Evolutionary conservation across 2,888 invertebrate genomes (phyloP).

Genomic region (Celastrina argiolus): DNA sequence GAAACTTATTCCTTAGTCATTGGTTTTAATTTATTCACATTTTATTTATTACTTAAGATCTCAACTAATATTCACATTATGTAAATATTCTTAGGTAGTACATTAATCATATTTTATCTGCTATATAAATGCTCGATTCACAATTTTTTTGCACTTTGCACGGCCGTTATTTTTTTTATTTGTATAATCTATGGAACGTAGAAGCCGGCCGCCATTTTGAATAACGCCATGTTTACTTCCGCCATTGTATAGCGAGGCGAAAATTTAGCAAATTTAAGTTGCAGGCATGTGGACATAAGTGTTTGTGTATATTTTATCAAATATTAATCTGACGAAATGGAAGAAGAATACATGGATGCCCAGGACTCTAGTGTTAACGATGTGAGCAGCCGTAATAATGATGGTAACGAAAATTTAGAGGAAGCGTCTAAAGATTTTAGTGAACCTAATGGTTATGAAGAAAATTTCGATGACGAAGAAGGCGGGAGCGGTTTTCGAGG

Average conservation of each 20-base stretch:
- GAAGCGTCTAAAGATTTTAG: conserved; percentile 60
- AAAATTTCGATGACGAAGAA: conserved; percentile 64
- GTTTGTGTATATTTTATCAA: conserved; percentile 39
- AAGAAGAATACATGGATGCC: conserved; percentile 64
- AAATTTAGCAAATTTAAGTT: conserved; percentile 39
- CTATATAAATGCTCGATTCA: too few relatives aligned
- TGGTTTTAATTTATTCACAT: too few relatives aligned
- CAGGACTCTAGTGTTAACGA: conserved; percentile 55
- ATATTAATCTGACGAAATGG: conserved; percentile 48
- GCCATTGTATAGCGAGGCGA: conserved; percentile 40
- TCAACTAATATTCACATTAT: too few relatives aligned
- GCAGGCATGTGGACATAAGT: conserved; percentile 58
- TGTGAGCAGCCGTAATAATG: conserved; percentile 42
- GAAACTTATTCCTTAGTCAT: too few relatives aligned
- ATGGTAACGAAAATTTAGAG: conserved; percentile 41
- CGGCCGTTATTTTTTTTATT: not conserved
- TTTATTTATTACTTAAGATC: too few relatives aligned
- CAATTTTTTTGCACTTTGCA: too few relatives aligned
- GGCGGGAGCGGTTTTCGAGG: conserved; percentile 55
- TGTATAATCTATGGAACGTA: conserved; percentile 28
- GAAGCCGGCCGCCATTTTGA: conserved; percentile 54
- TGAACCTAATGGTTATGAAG: conserved; percentile 55
- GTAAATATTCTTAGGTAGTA: too few relatives aligned
- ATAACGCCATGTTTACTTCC: conserved; percentile 48
- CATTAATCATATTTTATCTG: too few relatives aligned